These are phyloP conservation scores for Saccopteryx bilineata DNA, from an alignment of 2,113 vertebrate species.

Conservation along the genomic window DNA sequence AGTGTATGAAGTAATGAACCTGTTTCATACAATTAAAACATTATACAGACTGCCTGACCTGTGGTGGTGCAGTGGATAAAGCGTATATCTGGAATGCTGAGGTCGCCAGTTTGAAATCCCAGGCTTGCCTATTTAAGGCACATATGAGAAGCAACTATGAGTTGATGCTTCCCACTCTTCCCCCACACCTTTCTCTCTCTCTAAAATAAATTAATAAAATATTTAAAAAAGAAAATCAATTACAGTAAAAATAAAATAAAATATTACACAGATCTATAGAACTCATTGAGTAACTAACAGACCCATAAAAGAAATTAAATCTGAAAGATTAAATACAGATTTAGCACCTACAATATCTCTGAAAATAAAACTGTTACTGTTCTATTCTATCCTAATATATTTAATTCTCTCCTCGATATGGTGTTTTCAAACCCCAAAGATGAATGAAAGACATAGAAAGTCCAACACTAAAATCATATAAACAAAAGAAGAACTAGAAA, in stretches of 20 bases:
- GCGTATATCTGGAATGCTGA: no score
- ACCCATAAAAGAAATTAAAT: slow-evolving; percentile 79
- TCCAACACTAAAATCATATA: not conserved
- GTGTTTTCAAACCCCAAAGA: not conserved
- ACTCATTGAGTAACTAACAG: slow-evolving; percentile 57
- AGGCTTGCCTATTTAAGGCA: no score
- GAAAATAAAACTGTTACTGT: slow-evolving; percentile 64
- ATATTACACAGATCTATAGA: slow-evolving; percentile 78
- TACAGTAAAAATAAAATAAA: slow-evolving; percentile 66
- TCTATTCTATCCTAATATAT: not conserved
- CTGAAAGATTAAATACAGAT: slow-evolving; percentile 80
- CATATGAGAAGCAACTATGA: no score
- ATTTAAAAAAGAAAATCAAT: no score
- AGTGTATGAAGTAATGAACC: slow-evolving; percentile 84
- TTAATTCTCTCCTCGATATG: slow-evolving; percentile 43
- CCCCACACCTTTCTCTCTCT: no score
- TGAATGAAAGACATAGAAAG: not conserved
- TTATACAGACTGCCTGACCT: no score
- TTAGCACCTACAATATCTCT: slow-evolving; percentile 85
- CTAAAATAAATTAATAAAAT: no score
- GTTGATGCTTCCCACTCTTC: no score
- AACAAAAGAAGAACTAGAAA: slow-evolving; percentile 48
- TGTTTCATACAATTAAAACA: slow-evolving; percentile 81
- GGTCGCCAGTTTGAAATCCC: no score
- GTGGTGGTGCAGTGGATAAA: no score